Evolutionary conservation across 2,888 invertebrate species (phyloP).

Genomic region (Rotaria socialis): DNA sequence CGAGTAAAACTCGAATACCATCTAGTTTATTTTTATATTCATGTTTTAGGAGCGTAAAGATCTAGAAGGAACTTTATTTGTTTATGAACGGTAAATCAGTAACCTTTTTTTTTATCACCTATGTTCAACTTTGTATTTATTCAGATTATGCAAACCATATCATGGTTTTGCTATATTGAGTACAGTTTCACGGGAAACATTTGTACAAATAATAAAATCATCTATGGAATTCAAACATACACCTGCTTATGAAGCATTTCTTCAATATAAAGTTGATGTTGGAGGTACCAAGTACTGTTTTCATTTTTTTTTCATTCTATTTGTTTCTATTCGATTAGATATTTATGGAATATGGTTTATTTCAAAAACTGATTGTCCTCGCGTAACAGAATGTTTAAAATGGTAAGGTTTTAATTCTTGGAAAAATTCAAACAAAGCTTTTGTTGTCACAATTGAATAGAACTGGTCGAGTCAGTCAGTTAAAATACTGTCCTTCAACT

Average conservation of each 20-base stretch:
- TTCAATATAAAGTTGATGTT: constrained; percentile 36
- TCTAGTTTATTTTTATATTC: neutral
- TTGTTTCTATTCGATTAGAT: neutral
- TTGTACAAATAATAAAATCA: constrained; percentile 32
- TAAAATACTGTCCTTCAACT: too few relatives aligned
- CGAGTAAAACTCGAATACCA: too few relatives aligned
- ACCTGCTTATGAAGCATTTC: neutral
- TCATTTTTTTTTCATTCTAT: neutral
- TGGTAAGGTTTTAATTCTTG: neutral
- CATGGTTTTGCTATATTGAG: constrained; percentile 18
- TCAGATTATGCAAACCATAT: constrained; percentile 9
- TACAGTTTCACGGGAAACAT: constrained; percentile 19
- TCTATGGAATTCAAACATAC: constrained; percentile 22
- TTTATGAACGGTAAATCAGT: constrained; percentile 15
- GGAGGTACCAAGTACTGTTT: neutral
- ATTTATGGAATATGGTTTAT: constrained; percentile 47
- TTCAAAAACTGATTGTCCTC: constrained; percentile 42
- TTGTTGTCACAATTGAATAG: too few relatives aligned
- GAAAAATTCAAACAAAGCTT: too few relatives aligned
- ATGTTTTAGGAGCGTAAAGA: neutral
- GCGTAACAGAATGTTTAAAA: constrained; percentile 37
- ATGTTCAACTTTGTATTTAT: too few relatives aligned
- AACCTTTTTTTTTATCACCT: too few relatives aligned
- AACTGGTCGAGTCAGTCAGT: too few relatives aligned
- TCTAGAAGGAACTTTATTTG: constrained; percentile 28